Conservation (phyloP, 2,797 vertebrate genomes). For the Acrossocheilus fasciatus region DNA sequence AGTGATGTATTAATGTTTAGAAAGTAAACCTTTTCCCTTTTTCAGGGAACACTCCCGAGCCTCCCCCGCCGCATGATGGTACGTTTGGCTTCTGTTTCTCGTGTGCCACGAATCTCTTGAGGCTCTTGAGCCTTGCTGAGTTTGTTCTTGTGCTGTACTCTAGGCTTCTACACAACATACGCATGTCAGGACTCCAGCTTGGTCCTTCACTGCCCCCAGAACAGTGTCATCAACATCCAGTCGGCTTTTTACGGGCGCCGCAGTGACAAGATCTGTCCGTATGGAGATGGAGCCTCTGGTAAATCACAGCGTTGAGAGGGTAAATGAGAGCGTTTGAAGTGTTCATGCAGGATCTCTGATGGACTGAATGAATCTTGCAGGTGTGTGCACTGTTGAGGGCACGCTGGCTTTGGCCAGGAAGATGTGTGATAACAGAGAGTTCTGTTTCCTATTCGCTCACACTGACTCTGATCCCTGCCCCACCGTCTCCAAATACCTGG, state of each 20-base stretch:
- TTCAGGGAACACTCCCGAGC: slow-evolving; percentile 75
- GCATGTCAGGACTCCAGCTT: slow-evolving; percentile 73
- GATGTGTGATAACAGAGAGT: slow-evolving; percentile 73
- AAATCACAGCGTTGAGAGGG: neutral
- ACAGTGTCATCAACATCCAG: slow-evolving; percentile 82
- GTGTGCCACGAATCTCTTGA: neutral
- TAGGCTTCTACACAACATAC: slow-evolving; percentile 77
- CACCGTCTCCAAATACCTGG: slow-evolving; percentile 75
- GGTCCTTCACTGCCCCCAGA: slow-evolving; percentile 74
- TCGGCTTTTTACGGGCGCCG: slow-evolving; percentile 79
- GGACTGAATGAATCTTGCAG: slow-evolving; percentile 57
- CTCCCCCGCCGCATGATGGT: slow-evolving; percentile 83
- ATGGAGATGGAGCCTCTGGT: slow-evolving; percentile 58
- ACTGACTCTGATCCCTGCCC: slow-evolving; percentile 75
- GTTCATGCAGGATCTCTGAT: neutral
- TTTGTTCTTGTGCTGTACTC: neutral
- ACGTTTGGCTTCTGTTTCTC: slow-evolving; percentile 36
- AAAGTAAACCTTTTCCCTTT: slow-evolving; percentile 26
- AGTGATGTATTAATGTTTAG: neutral
- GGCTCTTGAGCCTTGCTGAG: neutral
- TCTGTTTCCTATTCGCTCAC: slow-evolving; percentile 72
- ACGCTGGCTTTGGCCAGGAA: slow-evolving; percentile 71
- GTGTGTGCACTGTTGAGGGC: slow-evolving; percentile 70
- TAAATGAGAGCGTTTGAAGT: neutral
- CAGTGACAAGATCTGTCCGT: slow-evolving; percentile 73